These are phyloP conservation scores for Crax fasciolata DNA, from an alignment of 2,797 vertebrate genomes.

Conservation along the genomic window DNA sequence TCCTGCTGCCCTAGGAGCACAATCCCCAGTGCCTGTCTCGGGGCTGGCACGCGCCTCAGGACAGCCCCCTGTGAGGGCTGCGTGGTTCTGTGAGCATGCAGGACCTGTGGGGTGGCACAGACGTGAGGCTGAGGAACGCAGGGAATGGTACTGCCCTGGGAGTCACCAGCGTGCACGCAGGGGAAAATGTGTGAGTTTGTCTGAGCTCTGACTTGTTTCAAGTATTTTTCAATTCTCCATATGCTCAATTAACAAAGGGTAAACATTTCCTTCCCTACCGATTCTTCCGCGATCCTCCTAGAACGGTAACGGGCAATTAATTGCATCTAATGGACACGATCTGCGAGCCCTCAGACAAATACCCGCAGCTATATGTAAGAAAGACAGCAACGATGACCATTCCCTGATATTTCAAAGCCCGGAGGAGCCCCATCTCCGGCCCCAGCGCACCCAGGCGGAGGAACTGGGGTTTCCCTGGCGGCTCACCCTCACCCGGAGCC, in stretches of 20 bases:
- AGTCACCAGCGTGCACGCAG: not conserved
- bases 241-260: not conserved
- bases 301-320: not conserved
- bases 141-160: not conserved
- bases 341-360: not conserved
- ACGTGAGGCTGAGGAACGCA: not conserved
- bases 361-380: not conserved
- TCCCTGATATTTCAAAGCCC: not conserved
- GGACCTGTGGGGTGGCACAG: not conserved
- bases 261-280: not conserved
- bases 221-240: slow-evolving; percentile 21
- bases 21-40: not conserved
- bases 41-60: not conserved
- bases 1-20: not conserved
- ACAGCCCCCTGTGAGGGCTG: not conserved
- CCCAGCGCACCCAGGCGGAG: not conserved
- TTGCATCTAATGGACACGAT: not conserved
- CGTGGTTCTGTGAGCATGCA: not conserved
- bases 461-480: not conserved
- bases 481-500: not conserved
- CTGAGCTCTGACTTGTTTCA: not conserved
- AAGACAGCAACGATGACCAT: not conserved
- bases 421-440: not conserved
- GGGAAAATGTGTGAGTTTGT: not conserved
- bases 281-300: not conserved